Conservation (phyloP, 1,140 invertebrate species). For the Zaprionus ghesquierei region DNA sequence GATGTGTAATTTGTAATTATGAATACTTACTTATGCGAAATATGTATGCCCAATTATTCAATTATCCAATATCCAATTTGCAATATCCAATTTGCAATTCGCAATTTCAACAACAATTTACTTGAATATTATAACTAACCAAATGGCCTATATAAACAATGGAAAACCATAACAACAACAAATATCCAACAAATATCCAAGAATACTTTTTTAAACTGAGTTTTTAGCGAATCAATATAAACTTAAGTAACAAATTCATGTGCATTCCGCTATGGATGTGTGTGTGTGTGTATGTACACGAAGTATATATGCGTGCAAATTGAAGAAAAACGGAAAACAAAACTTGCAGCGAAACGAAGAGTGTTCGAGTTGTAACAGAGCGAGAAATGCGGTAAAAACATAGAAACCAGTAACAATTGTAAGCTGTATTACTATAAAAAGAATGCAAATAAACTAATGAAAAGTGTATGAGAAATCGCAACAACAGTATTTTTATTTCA, state of each 20-base stretch:
- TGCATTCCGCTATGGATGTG: constrained; percentile 17
- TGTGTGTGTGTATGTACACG: background rate
- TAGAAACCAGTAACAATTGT: constrained; percentile 16
- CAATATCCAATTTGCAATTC: constrained; percentile 44
- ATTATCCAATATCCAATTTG: constrained; percentile 47
- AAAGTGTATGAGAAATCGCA: constrained; percentile 49
- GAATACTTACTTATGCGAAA: constrained; percentile 30
- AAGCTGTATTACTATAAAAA: constrained; percentile 63
- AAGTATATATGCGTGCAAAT: constrained; percentile 3
- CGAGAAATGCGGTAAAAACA: constrained; percentile 2
- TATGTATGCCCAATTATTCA: constrained; percentile 56
- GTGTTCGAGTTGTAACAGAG: background rate
- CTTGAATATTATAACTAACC: constrained; percentile 40
- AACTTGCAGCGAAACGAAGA: constrained; percentile 37
- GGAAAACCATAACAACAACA: constrained; percentile 27
- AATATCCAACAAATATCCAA: constrained; percentile 33
- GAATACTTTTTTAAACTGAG: constrained; percentile 69
- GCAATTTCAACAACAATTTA: constrained; percentile 44
- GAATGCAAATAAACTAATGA: constrained; percentile 61
- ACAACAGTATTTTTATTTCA: background rate
- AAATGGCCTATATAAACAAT: constrained; percentile 42
- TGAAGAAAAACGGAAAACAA: constrained; percentile 20
- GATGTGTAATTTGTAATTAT: constrained; percentile 49
- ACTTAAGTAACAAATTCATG: constrained; percentile 68
- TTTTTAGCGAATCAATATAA: constrained; percentile 74